phyloP scores from a whole-genome alignment of 64 coral and sea anemone genomes.

The Trachythela sp. region DNA sequence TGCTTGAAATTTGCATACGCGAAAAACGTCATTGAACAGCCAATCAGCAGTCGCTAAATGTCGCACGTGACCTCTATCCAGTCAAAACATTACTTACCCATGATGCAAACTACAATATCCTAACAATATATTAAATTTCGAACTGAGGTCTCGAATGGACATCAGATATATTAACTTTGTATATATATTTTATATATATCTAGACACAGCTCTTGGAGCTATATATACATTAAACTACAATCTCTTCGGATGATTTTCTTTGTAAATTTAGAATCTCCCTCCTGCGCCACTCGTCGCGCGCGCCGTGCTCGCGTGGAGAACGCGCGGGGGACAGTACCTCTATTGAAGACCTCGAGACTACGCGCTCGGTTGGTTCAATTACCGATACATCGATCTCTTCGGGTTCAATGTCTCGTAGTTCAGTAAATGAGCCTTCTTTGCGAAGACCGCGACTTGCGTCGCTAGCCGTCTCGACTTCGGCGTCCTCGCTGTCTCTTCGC shows the following conservation, averaged over 20 bases:
- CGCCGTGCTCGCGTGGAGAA: not conserved
- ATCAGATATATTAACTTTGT: not conserved
- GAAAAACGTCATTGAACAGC: too few relatives aligned
- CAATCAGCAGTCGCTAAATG: not conserved
- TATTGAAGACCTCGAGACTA: not conserved
- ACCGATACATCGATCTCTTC: conserved; percentile 21
- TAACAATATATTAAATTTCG: not conserved
- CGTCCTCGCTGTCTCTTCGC: conserved; percentile 15
- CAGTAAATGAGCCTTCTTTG: conserved; percentile 21
- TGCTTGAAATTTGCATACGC: too few relatives aligned
- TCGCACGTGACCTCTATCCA: not conserved
- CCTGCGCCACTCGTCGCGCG: not conserved
- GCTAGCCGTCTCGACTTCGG: not conserved
- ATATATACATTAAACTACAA: not conserved
- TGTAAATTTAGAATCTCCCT: not conserved
- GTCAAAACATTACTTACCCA: not conserved
- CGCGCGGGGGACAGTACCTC: not conserved
- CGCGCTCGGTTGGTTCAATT: not conserved
- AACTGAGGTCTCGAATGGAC: not conserved
- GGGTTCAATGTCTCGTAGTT: conserved; percentile 7
- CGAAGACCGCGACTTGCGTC: conserved; percentile 6
- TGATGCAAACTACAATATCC: not conserved
- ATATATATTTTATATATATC: conserved; percentile 16
- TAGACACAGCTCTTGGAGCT: conserved; percentile 1
- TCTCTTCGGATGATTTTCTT: not conserved